phyloP scores from a whole-genome alignment of 2,888 invertebrate genomes.

The Acleris cristana region DNA sequence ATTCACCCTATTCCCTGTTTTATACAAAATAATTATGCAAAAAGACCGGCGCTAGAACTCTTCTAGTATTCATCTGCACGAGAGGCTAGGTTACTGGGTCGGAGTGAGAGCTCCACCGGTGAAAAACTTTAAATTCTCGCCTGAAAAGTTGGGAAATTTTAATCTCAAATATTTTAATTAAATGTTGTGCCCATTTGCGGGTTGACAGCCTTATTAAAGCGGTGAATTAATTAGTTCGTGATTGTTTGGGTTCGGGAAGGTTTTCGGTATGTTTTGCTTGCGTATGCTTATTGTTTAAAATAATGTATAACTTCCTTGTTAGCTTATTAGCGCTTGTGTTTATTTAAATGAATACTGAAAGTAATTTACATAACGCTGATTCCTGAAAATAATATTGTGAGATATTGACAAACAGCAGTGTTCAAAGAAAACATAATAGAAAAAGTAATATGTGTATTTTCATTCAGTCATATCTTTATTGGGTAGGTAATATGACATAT shows the following conservation, averaged over 20 bases:
- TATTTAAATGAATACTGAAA: too few species aligned
- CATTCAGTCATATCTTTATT: too few species aligned
- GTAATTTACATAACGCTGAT: too few species aligned
- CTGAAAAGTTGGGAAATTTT: slow-evolving; percentile 16
- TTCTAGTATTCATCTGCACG: slow-evolving; percentile 14
- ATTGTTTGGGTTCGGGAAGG: background rate
- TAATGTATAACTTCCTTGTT: background rate
- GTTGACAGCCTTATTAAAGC: slow-evolving; percentile 23
- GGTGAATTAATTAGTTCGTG: slow-evolving; percentile 12
- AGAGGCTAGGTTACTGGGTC: slow-evolving; percentile 29
- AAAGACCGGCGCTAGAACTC: slow-evolving; percentile 13
- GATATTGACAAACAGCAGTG: too few species aligned
- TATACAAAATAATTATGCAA: background rate
- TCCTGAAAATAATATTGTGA: too few species aligned
- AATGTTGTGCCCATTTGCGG: slow-evolving; percentile 16
- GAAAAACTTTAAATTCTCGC: slow-evolving; percentile 22
- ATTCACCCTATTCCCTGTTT: too few species aligned
- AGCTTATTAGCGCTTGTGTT: too few species aligned
- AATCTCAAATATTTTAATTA: slow-evolving; percentile 27
- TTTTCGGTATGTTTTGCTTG: background rate
- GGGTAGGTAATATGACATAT: too few species aligned
- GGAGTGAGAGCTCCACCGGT: slow-evolving; percentile 15
- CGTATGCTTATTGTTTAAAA: background rate
- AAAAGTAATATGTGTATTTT: too few species aligned
- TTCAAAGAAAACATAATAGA: too few species aligned